Conservation (phyloP, 1,140 invertebrate species). For the Anastrepha ludens region DNA sequence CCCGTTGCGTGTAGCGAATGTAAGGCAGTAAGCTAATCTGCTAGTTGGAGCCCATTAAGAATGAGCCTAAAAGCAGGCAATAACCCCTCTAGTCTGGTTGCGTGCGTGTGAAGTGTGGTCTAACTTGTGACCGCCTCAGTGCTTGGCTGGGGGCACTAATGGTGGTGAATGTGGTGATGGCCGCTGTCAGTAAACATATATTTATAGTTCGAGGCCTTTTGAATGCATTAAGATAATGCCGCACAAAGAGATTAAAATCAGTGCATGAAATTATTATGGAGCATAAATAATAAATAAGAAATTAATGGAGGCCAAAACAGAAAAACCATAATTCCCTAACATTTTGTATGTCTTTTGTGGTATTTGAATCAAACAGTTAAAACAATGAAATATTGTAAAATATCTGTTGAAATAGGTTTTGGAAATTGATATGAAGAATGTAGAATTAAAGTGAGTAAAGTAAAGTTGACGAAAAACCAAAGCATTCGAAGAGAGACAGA, state of each 20-base stretch:
- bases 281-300: background rate
- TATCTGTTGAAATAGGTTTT: no score
- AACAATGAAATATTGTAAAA: no score
- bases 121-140: background rate
- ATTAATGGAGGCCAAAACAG: background rate
- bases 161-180: background rate
- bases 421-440: no score
- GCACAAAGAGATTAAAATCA: background rate
- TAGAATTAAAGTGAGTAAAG: no score
- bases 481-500: no score
- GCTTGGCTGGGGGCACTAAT: background rate
- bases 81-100: background rate
- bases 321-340: background rate
- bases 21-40: background rate
- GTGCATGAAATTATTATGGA: background rate
- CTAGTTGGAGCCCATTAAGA: background rate
- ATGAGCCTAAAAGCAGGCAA: background rate
- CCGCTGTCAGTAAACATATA: background rate
- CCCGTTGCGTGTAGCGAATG: background rate
- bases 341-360: background rate
- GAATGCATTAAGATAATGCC: background rate
- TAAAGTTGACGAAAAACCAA: no score
- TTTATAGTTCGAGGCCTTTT: background rate
- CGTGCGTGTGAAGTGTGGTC: background rate
- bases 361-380: no score